Percentiles rank a stretch among this genome's conserved stretches.
These are phyloP conservation scores for Akabosia matsudoensis DNA, from an alignment of 1,140 invertebrate genomes.

Conservation along the genomic window DNA sequence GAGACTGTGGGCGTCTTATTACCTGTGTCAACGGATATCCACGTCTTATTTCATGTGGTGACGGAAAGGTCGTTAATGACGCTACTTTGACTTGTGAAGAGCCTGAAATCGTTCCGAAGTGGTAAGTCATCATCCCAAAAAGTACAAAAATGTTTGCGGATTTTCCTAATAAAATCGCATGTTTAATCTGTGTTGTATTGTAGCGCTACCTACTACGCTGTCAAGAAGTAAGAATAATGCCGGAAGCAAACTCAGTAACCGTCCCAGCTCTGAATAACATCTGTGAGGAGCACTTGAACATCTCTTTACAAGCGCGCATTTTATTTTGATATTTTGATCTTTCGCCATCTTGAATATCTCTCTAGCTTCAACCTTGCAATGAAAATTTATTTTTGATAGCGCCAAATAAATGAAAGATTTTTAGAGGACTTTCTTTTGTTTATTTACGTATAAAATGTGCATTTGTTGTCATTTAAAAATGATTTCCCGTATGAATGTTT, in stretches of 20 bases:
- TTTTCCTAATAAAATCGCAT: not conserved
- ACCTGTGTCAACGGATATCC: constrained; percentile 84
- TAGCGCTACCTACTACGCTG: constrained; percentile 36
- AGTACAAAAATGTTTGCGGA: not conserved
- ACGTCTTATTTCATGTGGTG: constrained; percentile 77
- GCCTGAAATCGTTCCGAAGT: constrained; percentile 61
- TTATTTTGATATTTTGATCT: too few species aligned
- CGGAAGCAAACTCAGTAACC: too few species aligned
- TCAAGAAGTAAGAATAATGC: constrained; percentile 22
- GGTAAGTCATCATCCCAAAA: not conserved
- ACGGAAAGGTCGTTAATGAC: constrained; percentile 80
- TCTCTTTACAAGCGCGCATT: too few species aligned
- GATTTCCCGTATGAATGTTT: too few species aligned
- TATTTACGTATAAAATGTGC: not conserved
- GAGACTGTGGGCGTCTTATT: constrained; percentile 76
- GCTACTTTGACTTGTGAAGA: constrained; percentile 77
- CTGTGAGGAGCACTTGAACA: too few species aligned
- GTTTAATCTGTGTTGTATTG: not conserved
- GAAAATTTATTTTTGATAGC: too few species aligned
- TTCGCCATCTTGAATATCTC: too few species aligned
- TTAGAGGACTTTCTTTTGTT: not conserved
- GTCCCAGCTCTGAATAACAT: too few species aligned
- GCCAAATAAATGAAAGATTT: too few species aligned
- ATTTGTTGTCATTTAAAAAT: not conserved
- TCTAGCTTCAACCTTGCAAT: too few species aligned